Percentiles rank a stretch among this genome's conserved stretches.
Conservation (phyloP, 2,113 vertebrate species). For the Panthera tigris region DNA sequence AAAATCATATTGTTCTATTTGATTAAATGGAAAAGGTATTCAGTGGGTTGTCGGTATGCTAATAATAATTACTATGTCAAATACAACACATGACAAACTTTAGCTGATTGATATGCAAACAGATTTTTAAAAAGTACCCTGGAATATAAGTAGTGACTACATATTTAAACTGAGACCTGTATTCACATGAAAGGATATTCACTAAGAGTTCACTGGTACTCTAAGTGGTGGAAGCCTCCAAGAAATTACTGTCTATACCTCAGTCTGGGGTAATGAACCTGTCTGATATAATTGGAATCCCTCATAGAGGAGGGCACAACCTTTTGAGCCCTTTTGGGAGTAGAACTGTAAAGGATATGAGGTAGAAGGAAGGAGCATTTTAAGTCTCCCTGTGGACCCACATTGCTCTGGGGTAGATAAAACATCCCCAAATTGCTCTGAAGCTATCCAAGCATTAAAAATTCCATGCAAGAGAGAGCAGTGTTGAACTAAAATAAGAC, state of each 20-base stretch:
- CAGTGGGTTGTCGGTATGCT: background rate
- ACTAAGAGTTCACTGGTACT: background rate
- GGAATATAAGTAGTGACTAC: background rate
- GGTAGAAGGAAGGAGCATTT: background rate
- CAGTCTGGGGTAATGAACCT: background rate
- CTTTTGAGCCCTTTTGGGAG: constrained; percentile 23
- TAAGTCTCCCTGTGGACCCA: background rate
- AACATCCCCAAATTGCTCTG: constrained; percentile 47
- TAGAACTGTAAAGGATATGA: background rate
- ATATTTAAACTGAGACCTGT: background rate
- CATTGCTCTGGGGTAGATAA: constrained; percentile 28
- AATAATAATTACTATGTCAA: constrained; percentile 14
- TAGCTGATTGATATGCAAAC: background rate
- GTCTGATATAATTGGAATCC: constrained; percentile 47
- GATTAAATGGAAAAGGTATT: background rate
- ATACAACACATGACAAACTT: background rate
- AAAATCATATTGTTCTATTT: background rate
- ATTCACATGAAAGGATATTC: constrained; percentile 47
- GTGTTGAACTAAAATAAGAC: constrained; percentile 25
- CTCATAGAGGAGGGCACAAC: constrained; percentile 18
- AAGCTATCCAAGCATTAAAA: constrained; percentile 36
- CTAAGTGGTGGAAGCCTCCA: background rate
- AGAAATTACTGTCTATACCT: background rate
- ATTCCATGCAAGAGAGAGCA: background rate
- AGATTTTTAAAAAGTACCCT: background rate